Base-by-base conservation (phyloP, 2,888 invertebrate genomes). In the Thera obeliscata region DNA sequence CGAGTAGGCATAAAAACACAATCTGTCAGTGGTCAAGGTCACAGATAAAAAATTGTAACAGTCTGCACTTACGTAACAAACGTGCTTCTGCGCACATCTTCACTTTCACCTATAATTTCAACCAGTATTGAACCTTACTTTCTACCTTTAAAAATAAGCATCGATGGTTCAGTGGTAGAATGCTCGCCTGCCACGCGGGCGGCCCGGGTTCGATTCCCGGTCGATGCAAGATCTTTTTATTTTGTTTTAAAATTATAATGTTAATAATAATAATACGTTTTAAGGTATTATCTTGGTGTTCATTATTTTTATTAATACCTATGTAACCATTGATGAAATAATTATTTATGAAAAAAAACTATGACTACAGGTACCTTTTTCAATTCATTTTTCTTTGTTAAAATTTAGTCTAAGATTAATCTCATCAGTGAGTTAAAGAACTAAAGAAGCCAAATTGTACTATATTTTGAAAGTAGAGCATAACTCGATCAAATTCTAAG, bases 151-250 rank as follows among this genome's bases (percentile, higher is more conserved):
- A 0, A 0, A 1, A 64, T 35, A 63, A 89, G 90, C 91, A 92
- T 92, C 92, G 92, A 88, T 92, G 92, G 92, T 91, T 90, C 90
- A 91, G 91, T 90, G 91, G 91, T 91, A 91, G 91, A 91, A 91
- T 91, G 91, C 93, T 93, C 93, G 94, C 93, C 94, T 94, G 93
- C 94, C 93, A 94, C 93, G 93, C 93, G 94, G 94, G 93, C 93
- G 93, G 93, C 93, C 93, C 93, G 93, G 94, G 93, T 94, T 94
- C 93, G 93, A 93, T 94, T 93, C 93, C 94, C 94, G 94, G 94
- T 90, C 94, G 93, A 94, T 94, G 93, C 93, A 93, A 11, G 0
- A 2, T 59, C 9, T 63, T 69, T 60, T 60, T 60, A n/a, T 48
- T 64, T 55, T 9, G 9, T 33, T 57, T 36, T 11, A 9, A 33